Conservation (phyloP, 2,797 vertebrate genomes). For the Hybognathus amarus region DNA sequence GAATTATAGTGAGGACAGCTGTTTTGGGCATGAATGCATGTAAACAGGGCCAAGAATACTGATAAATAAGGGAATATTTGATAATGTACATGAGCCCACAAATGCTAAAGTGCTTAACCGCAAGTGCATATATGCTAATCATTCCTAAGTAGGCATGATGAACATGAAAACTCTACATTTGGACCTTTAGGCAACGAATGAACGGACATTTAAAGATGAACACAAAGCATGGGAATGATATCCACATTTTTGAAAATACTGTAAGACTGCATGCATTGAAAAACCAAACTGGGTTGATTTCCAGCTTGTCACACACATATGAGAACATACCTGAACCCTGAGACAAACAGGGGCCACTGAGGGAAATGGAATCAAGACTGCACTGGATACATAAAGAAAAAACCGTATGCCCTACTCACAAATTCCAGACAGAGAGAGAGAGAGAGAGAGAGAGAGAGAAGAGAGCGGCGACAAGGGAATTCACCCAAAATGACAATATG, state of each 20-base stretch:
- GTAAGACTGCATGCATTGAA: constrained; percentile 52
- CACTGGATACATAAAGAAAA: constrained; percentile 45
- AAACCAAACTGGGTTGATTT: constrained; percentile 39
- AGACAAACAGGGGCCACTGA: constrained; percentile 48
- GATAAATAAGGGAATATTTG: neutral
- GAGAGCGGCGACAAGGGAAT: constrained; percentile 34
- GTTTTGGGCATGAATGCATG: neutral
- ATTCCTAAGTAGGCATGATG: neutral
- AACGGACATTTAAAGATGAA: constrained; percentile 31
- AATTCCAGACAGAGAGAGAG: constrained; percentile 51
- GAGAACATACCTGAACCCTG: constrained; percentile 58
- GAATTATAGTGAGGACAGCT: constrained; percentile 12
- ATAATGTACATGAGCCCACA: constrained; percentile 19
- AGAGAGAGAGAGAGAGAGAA: constrained; percentile 47
- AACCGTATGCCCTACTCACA: constrained; percentile 50
- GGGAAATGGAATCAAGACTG: constrained; percentile 51
- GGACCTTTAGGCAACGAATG: neutral
- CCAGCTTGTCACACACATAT: constrained; percentile 47
- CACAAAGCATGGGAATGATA: constrained; percentile 25
- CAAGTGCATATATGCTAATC: neutral
- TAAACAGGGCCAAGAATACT: constrained; percentile 27
- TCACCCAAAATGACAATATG: constrained; percentile 28
- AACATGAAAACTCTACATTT: neutral
- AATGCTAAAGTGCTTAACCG: constrained; percentile 31
- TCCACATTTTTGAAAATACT: constrained; percentile 38